Conservation (phyloP, 2,113 vertebrate species). For the Pluvialis apricaria region DNA sequence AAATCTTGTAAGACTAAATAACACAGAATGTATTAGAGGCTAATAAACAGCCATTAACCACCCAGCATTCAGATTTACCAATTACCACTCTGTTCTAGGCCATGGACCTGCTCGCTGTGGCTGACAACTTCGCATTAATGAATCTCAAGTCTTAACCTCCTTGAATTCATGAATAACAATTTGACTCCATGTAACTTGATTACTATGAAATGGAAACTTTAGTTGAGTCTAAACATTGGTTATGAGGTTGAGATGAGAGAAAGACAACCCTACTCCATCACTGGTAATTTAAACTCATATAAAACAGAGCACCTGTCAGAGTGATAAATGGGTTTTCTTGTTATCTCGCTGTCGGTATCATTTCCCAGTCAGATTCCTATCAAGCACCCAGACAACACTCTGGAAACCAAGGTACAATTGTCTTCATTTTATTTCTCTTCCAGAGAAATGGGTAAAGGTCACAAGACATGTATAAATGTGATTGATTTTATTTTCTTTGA, state of each 20-base stretch:
- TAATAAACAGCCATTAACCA: constrained; percentile 60
- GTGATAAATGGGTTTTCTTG: constrained; percentile 70
- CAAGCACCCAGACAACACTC: constrained; percentile 19
- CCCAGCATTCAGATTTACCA: constrained; percentile 33
- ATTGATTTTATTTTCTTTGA: constrained; percentile 52
- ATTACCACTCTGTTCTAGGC: constrained; percentile 27
- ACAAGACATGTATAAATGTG: constrained; percentile 36
- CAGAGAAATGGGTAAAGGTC: constrained; percentile 13
- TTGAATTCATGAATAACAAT: constrained; percentile 63
- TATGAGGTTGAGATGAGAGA: constrained; percentile 59
- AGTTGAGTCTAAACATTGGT: constrained; percentile 57
- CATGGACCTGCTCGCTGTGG: background rate
- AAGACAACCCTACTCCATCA: constrained; percentile 64
- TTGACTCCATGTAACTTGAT: constrained; percentile 48
- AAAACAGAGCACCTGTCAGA: constrained; percentile 51
- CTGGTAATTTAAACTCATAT: constrained; percentile 61
- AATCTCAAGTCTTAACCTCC: constrained; percentile 36
- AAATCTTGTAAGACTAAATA: constrained; percentile 55
- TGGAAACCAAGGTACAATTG: constrained; percentile 32
- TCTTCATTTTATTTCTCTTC: constrained; percentile 50
- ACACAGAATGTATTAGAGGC: constrained; percentile 32
- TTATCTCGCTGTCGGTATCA: constrained; percentile 65
- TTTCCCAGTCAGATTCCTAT: constrained; percentile 65
- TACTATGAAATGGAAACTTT: constrained; percentile 51
- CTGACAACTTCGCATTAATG: constrained; percentile 41